Base-by-base conservation (phyloP, 2,888 invertebrate genomes). In the Cephalotes varians region DNA sequence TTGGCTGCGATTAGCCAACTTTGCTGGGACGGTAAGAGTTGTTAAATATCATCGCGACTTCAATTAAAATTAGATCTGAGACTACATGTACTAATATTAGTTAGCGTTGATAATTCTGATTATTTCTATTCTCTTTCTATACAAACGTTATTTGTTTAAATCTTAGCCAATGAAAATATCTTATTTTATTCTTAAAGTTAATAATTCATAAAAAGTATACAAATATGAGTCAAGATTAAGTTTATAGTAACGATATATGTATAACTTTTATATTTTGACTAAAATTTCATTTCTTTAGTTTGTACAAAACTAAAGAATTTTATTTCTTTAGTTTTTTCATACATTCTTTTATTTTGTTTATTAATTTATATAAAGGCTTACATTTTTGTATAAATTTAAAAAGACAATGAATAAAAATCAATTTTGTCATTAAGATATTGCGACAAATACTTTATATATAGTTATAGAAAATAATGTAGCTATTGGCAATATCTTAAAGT, bases 1-100 rank as follows among this genome's bases (percentile, higher is more conserved):
- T 76, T 31, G 31, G 37, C 47, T n/a, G 2, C 5, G 12, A 64
- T 72, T n/a, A 72, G 28, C 40, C 56, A 58, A 40, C 37, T 72
- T 72, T 28, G 9, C 9, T 72, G 72, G 15, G 15, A 62, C 44
- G 44, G 9, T 10, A 65, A 65, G 2, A 21, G 25, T 44, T 44
- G 47, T 73, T 34, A 47, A 21, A 6, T 40, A 25, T 72, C 25
- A n/a, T 56, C 18, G 4, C 18, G n/a, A 1, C 5, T 37, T 37
- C 54, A 7, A 54, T 72, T 40, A 18, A 56, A 37, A 15, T 71
- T 69, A 34, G 34, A 37, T 18, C 9, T 51, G 2, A 67, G 67
- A 51, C 34, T 5, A 21, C 21, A 15, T 21, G 15, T 34, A 31
- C 9, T 34, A 51, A 28, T 9, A 47, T 47, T 21, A 15, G 0